Percentiles rank a stretch among this genome's conserved stretches.
Conservation (phyloP, 2,888 invertebrate species). For the Megalurothrips usitatus region DNA sequence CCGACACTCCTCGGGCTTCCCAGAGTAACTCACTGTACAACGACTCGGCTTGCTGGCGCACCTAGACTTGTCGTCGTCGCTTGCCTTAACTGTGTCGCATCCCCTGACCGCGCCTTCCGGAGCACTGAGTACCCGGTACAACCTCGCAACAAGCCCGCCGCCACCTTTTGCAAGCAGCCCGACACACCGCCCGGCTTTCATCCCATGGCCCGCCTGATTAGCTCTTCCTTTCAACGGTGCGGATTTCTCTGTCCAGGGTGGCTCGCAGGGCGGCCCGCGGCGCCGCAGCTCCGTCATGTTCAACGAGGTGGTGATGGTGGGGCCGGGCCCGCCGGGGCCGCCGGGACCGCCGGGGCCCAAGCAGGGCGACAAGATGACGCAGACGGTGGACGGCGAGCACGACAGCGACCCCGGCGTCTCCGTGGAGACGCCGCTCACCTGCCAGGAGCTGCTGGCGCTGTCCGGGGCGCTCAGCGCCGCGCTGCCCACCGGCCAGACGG, state of each 20-base stretch:
- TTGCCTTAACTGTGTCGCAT: neutral
- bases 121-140: neutral
- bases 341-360: slow-evolving; percentile 43
- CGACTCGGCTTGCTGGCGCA: no score
- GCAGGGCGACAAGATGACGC: slow-evolving; percentile 38
- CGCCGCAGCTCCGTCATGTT: slow-evolving; percentile 84
- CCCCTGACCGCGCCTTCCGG: neutral
- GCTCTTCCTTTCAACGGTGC: slow-evolving; percentile 41
- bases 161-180: no score
- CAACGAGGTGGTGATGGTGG: slow-evolving; percentile 75
- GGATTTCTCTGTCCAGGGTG: slow-evolving; percentile 65
- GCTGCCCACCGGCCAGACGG: slow-evolving; percentile 79
- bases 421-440: slow-evolving; percentile 57
- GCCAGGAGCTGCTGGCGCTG: slow-evolving; percentile 86
- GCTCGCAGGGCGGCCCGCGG: slow-evolving; percentile 51
- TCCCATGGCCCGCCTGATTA: neutral
- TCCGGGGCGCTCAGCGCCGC: slow-evolving; percentile 89
- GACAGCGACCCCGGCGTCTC: slow-evolving; percentile 30
- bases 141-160: no score
- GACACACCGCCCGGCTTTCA: neutral
- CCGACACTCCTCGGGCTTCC: no score
- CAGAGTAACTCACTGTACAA: no score
- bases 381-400: slow-evolving; percentile 43
- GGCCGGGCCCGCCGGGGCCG: slow-evolving; percentile 43
- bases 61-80: no score